Evolutionary conservation across 2,888 invertebrate species (phyloP), one percentile per base, ranked within the genome.

Genomic region (Lysandra coridon): DNA sequence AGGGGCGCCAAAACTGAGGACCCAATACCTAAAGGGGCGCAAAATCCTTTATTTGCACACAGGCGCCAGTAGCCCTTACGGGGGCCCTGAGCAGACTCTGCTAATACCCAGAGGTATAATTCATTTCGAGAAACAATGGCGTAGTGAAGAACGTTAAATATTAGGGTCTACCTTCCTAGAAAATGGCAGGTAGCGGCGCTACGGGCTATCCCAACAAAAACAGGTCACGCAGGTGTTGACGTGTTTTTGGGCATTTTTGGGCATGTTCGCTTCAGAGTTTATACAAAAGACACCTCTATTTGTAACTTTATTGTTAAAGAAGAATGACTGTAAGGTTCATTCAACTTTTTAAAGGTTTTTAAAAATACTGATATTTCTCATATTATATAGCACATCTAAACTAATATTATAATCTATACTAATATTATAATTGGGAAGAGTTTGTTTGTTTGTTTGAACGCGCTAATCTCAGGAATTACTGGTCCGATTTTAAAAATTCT

Each of bases 201-300:
- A 79, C 69, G 73, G 77, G 79, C n/a, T 77, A 69, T 37, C 77
- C 77, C 79, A 30, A 79, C 73, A 77, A 79, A 79, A 79, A 79
- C 77, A 79, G 49, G 57, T 75, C 44, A 1, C 33, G n/a, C 75
- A 80, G 78, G 64, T 44, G 78, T 44, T 44, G 73, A 60, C 64
- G 10, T 64, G 62, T 62, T 62, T 57, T 62, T 62, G n/a, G 62
- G 7, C 62, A 62, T 62, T 62, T 57, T 62, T 62, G n/a, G 62
- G 7, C 62, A 62, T 23, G 23, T 64, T 64, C 30, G 64, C 30
- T 64, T 64, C 1, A 10, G 64, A 57, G 17, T 57, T 49, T 17
- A 57, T 14, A 12, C 30, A 64, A 64, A 30, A 64, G 64, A 12
- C 23, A 30, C 64, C 30, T 12, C 30, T 12, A 64, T 12, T 64